Percentiles rank a stretch among this genome's conserved stretches.
Conservation (phyloP, 2,888 invertebrate species). For the Scaptomyza tumidula region DNA sequence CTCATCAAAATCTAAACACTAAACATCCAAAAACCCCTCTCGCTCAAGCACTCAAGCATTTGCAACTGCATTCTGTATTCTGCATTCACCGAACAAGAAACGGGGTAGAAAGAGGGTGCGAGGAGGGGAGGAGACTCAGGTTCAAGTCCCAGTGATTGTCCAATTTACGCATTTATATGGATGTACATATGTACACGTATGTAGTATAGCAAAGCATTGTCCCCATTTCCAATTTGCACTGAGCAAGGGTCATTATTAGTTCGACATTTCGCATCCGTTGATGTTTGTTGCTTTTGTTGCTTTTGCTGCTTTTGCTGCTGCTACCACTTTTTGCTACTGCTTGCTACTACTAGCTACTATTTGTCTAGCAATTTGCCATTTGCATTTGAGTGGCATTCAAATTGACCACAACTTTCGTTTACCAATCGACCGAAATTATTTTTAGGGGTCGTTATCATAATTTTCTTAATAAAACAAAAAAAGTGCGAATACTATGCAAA, state of each 20-base stretch:
- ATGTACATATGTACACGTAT: not conserved
- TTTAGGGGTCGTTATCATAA: not conserved
- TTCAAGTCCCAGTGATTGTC: constrained; percentile 8
- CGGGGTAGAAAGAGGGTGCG: not conserved
- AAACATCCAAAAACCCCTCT: not conserved
- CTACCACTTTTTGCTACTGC: not conserved
- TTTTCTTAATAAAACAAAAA: constrained; percentile 1
- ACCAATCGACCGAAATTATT: constrained; percentile 1
- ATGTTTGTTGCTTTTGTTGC: not conserved
- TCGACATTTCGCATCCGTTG: constrained; percentile 41
- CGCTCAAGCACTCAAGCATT: too few relatives aligned
- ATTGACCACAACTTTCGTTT: constrained; percentile 40
- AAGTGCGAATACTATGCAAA: not conserved
- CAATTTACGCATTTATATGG: constrained; percentile 12
- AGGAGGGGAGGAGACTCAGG: not conserved
- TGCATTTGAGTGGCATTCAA: constrained; percentile 52
- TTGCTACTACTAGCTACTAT: not conserved
- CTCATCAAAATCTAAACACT: constrained; percentile 27
- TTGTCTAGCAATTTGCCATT: constrained; percentile 47
- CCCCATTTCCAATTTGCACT: constrained; percentile 22
- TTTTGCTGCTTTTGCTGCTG: not conserved
- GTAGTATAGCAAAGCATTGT: not conserved
- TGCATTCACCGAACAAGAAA: not conserved
- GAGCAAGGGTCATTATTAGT: constrained; percentile 46
- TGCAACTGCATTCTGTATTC: not conserved